Conservation (phyloP, 64 coral and sea anemone genomes). For the Porites australiensis region DNA sequence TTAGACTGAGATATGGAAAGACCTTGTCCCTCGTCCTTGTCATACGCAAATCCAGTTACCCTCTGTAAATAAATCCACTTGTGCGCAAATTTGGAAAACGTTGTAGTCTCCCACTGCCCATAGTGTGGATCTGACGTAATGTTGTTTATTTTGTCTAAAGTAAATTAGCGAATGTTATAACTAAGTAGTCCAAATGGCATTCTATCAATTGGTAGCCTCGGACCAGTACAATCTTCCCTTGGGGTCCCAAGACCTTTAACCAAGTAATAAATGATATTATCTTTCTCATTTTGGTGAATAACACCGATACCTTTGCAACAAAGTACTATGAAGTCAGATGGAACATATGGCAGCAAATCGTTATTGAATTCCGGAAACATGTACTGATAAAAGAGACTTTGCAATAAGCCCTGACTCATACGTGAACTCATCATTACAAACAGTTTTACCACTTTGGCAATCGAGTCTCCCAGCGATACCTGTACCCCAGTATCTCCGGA, state of each 20-base stretch:
- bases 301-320: slow-evolving; percentile 11
- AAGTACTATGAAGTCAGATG: slow-evolving; percentile 31
- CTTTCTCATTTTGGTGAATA: slow-evolving; percentile 36
- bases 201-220: slow-evolving; percentile 62
- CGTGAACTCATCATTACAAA: neutral
- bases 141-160: slow-evolving; percentile 30
- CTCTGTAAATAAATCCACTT: slow-evolving; percentile 50
- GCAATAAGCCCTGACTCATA: neutral
- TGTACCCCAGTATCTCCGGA: neutral
- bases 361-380: neutral
- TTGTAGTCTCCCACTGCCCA: slow-evolving; percentile 44
- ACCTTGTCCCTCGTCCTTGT: neutral
- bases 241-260: slow-evolving; percentile 32
- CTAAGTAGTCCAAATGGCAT: slow-evolving; percentile 73
- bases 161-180: slow-evolving; percentile 63
- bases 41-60: slow-evolving; percentile 49
- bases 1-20: neutral
- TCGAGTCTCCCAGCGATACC: neutral
- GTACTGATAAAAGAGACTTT: slow-evolving; percentile 29
- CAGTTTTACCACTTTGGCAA: slow-evolving; percentile 1
- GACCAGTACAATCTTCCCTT: neutral
- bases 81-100: slow-evolving; percentile 69
- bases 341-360: neutral
- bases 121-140: slow-evolving; percentile 43
- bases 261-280: slow-evolving; percentile 52